phyloP scores from a whole-genome alignment of 1,140 invertebrate species.

The Pectinophora gossypiella region DNA sequence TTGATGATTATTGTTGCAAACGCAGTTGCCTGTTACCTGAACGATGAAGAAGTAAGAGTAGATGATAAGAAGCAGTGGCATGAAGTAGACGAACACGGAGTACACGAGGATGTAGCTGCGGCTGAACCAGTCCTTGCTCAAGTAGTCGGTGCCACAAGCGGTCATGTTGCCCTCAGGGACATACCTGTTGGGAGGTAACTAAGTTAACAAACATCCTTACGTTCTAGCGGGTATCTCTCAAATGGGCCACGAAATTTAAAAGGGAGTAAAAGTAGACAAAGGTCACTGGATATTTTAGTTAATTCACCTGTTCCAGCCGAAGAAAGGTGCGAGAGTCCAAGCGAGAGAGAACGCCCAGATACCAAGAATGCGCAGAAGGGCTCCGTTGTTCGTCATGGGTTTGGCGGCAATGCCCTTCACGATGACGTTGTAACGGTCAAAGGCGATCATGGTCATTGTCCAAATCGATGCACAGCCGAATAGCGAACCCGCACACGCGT shows the following conservation, averaged over 20 bases:
- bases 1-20: not conserved
- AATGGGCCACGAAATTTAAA: constrained; percentile 1
- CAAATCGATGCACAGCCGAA: constrained; percentile 90
- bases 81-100: constrained; percentile 78
- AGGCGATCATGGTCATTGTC: constrained; percentile 90
- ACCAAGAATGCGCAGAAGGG: constrained; percentile 79
- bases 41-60: constrained; percentile 85
- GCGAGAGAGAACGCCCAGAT: constrained; percentile 82
- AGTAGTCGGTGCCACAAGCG: constrained; percentile 87
- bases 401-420: constrained; percentile 84
- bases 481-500: constrained; percentile 86
- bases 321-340: constrained; percentile 83
- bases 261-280: too few relatives aligned
- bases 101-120: constrained; percentile 81
- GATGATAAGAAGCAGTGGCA: constrained; percentile 81
- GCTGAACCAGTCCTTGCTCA: constrained; percentile 79
- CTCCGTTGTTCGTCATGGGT: constrained; percentile 81
- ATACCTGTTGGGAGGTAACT: constrained; percentile 72
- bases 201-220: too few relatives aligned
- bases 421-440: constrained; percentile 92
- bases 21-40: constrained; percentile 58
- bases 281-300: not conserved
- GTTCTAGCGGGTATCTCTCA: not conserved
- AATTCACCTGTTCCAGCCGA: constrained; percentile 80
- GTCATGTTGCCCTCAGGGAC: constrained; percentile 89